These are phyloP conservation scores for Hirtodrosophila histrioides DNA, from an alignment of 2,888 invertebrate species.

Conservation along the genomic window DNA sequence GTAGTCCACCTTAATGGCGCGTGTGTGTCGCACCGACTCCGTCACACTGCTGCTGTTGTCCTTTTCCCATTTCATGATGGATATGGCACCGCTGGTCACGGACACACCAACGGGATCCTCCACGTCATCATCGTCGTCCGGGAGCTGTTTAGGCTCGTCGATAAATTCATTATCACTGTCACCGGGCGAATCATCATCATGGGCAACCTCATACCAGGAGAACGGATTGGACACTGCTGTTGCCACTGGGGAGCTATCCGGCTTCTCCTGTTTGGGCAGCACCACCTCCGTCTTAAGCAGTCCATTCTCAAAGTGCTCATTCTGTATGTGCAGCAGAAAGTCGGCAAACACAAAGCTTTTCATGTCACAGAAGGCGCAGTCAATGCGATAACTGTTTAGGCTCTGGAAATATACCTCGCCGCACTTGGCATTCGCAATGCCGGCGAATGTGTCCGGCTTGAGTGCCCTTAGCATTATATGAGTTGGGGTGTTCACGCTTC, in stretches of 20 bases:
- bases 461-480: constrained; percentile 64
- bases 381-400: constrained; percentile 68
- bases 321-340: constrained; percentile 74
- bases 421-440: constrained; percentile 69
- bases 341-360: constrained; percentile 76
- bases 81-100: constrained; percentile 18
- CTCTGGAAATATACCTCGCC: constrained; percentile 80
- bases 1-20: constrained; percentile 54
- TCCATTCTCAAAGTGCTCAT: constrained; percentile 74
- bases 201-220: constrained; percentile 55
- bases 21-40: constrained; percentile 32
- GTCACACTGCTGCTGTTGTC: not conserved
- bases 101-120: constrained; percentile 33
- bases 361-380: constrained; percentile 74
- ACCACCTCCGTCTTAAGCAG: constrained; percentile 56
- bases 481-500: not conserved
- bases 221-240: constrained; percentile 48
- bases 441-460: constrained; percentile 60
- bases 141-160: constrained; percentile 12
- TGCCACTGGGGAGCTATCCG: constrained; percentile 11
- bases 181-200: constrained; percentile 11
- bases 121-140: not conserved
- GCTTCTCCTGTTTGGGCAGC: constrained; percentile 45
- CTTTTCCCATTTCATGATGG: constrained; percentile 63
- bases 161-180: constrained; percentile 28